These are phyloP conservation scores for Watsonalla binaria DNA, from an alignment of 2,888 invertebrate genomes.

Conservation along the genomic window DNA sequence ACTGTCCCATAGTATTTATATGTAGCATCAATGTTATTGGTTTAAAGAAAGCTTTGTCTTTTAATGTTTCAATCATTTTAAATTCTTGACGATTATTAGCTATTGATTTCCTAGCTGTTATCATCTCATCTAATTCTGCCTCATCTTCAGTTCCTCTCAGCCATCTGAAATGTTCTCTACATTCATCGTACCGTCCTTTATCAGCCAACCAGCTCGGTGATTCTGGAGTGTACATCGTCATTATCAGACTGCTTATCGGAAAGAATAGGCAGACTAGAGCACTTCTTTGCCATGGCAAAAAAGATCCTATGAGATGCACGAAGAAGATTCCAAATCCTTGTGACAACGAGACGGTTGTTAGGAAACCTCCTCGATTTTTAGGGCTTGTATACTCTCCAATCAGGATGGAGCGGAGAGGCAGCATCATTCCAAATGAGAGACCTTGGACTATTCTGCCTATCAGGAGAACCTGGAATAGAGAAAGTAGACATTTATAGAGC, in stretches of 20 bases:
- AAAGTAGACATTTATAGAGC: too few relatives aligned
- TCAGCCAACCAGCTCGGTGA: conserved; percentile 82
- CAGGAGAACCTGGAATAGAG: conserved; percentile 36
- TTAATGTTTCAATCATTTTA: conserved; percentile 1
- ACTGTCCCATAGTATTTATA: conserved; percentile 43
- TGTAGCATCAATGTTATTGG: conserved; percentile 52
- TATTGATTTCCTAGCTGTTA: conserved; percentile 27
- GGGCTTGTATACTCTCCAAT: conserved; percentile 79
- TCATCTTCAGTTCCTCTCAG: conserved; percentile 72
- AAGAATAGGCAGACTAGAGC: conserved; percentile 67
- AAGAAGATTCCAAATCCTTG: conserved; percentile 80
- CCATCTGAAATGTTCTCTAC: conserved; percentile 75
- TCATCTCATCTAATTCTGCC: conserved; percentile 57
- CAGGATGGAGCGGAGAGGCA: conserved; percentile 66
- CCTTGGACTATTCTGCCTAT: conserved; percentile 54
- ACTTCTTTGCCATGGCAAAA: conserved; percentile 75
- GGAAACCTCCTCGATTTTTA: conserved; percentile 78
- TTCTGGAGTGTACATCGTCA: conserved; percentile 72
- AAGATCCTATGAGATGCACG: conserved; percentile 80
- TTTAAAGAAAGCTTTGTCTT: conserved; percentile 43
- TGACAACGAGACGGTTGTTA: conserved; percentile 77
- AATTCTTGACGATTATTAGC: too few relatives aligned
- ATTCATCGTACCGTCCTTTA: conserved; percentile 71
- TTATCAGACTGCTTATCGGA: conserved; percentile 60
- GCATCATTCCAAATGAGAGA: conserved; percentile 70